Conservation (phyloP, 2,888 invertebrate genomes). For the Drosophila nr. medialis region DNA sequence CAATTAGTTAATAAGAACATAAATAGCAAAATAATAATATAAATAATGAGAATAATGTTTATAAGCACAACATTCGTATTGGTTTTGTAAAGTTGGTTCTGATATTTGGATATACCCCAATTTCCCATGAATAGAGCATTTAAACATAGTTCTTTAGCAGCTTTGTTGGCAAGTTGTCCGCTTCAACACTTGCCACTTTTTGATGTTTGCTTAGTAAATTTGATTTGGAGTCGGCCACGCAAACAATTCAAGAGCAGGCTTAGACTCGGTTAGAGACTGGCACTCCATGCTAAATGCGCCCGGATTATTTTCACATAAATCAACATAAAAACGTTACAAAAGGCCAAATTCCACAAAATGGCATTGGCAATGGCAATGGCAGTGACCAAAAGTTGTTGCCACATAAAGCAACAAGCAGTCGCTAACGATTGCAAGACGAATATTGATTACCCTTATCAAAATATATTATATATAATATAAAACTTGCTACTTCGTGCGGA, state of each 20-base stretch:
- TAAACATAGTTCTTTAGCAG: constrained; percentile 1
- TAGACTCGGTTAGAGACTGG: constrained; percentile 26
- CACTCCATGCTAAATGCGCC: constrained; percentile 65
- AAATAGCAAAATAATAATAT: neutral
- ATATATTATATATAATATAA: neutral
- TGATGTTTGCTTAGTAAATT: constrained; percentile 54
- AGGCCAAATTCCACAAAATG: constrained; percentile 32
- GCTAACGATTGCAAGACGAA: neutral
- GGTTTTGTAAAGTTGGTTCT: neutral
- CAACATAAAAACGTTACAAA: constrained; percentile 74
- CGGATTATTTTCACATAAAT: constrained; percentile 77
- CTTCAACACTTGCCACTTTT: constrained; percentile 43
- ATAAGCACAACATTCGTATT: neutral
- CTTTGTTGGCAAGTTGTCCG: constrained; percentile 14
- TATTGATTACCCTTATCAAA: constrained; percentile 20
- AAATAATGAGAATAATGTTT: neutral
- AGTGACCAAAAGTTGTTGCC: constrained; percentile 27
- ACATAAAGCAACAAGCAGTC: constrained; percentile 10
- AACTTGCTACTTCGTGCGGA: neutral
- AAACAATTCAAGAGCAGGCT: constrained; percentile 26
- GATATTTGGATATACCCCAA: neutral
- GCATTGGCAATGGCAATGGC: constrained; percentile 23
- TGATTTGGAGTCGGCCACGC: constrained; percentile 48
- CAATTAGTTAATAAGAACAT: neutral
- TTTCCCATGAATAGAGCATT: neutral